Evolutionary conservation across 2,888 invertebrate genomes (phyloP), one percentile per base, ranked within the genome.

Genomic region (Heliothis peltigera): DNA sequence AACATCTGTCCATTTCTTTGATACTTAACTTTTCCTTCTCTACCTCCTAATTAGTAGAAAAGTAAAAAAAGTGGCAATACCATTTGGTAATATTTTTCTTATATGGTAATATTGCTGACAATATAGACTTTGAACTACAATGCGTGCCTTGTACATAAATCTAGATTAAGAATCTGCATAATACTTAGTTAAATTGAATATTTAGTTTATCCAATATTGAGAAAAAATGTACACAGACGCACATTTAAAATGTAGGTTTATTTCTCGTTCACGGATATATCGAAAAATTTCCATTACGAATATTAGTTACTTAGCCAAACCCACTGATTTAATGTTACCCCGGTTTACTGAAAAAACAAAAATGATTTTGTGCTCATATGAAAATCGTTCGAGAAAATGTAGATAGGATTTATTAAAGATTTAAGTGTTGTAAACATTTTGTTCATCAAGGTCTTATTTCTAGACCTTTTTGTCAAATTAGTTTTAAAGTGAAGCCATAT

Each of bases 401-500:
- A 68, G 57, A 61, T 62, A 70, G 64, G 10, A 58, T 47, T 32
- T 42, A 47, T 63, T 51, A 25, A 35, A 21, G 15, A 53, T 54
- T 4, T 70, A 63, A 73, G 57, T 59, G 62, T 71, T 10, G 57
- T 72, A 60, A 67, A 62, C 47, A 43, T 56, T 67, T 58, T 55
- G 43, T 49, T 48, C 22, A 71, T 22, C 12, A 46, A 70, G 70
- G 44, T 55, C 44, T 69, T 70, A 67, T 28, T 47, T 10, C 67
- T 62, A 70, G 67, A 44, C 65, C 64, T 70, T 76, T 75, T 77
- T 74, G 76, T 77, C 72, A 83, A 84, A 67, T 69, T 86, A 83
- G 78, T 70, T 78, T 64, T 84, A 85, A 89, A 89, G 89, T 89
- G 89, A 91, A 92, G 94, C 94, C 94, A 94, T 94, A 94, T 91